Evolutionary conservation across 92 coral and sea anemone genomes (phyloP).

Genomic region (Paragorgia papillata): DNA sequence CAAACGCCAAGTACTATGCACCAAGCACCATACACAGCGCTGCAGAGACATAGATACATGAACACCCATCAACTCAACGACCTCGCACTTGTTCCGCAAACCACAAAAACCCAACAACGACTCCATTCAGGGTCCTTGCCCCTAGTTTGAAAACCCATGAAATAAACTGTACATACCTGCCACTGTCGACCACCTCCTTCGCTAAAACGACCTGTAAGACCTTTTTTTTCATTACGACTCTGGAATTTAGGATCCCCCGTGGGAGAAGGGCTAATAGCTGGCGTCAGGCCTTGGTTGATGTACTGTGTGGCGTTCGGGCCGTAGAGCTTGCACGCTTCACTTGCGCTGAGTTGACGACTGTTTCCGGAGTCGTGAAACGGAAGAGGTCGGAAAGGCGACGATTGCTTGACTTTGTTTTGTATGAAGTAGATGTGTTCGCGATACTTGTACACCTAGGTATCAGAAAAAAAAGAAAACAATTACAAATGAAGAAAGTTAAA

Average conservation of each 20-base stretch:
- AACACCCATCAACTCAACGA: too few species aligned
- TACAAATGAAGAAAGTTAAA: neutral
- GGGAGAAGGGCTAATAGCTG: conserved; percentile 22
- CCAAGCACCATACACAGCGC: too few species aligned
- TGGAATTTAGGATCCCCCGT: conserved; percentile 10
- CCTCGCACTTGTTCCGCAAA: too few species aligned
- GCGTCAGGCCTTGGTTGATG: conserved; percentile 73
- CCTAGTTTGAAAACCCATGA: too few species aligned
- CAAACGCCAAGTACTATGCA: too few species aligned
- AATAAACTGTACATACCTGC: conserved; percentile 15
- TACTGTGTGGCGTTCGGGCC: conserved; percentile 95
- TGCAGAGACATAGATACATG: too few species aligned
- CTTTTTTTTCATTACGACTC: conserved; percentile 14
- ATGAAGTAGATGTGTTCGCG: conserved; percentile 94
- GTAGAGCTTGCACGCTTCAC: conserved; percentile 70
- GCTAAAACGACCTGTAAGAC: neutral
- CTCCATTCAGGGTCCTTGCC: too few species aligned
- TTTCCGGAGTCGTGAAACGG: conserved; percentile 54
- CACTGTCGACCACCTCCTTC: conserved; percentile 25
- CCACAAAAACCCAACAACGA: too few species aligned
- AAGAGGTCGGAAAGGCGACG: conserved; percentile 68
- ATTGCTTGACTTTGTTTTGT: conserved; percentile 82
- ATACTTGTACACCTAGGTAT: conserved; percentile 94
- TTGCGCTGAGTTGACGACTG: conserved; percentile 62
- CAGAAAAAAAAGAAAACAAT: neutral